A percentile compares a stretch with the other conserved stretches of the same genome.
These are phyloP conservation scores for Amblyteles armatorius DNA, from an alignment of 2,888 invertebrate genomes.

Conservation along the genomic window DNA sequence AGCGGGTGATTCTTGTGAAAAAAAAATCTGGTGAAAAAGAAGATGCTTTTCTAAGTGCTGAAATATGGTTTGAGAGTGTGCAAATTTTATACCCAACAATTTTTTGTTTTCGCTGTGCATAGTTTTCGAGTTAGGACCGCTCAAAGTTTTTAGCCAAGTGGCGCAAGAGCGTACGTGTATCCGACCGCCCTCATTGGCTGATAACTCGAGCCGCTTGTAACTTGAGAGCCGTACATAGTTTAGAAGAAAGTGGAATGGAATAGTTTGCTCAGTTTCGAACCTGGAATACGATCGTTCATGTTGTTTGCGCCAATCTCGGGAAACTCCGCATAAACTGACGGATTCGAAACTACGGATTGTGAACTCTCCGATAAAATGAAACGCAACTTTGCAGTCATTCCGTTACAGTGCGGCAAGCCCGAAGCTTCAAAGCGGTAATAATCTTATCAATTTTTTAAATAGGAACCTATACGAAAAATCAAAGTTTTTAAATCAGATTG, in stretches of 20 bases:
- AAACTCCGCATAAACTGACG: background rate
- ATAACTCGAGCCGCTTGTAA: background rate
- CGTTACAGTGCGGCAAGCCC: too few relatives aligned
- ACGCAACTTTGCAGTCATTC: too few relatives aligned
- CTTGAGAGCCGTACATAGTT: background rate
- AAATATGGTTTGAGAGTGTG: too few relatives aligned
- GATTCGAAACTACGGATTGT: background rate
- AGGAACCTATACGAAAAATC: background rate
- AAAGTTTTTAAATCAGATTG: background rate
- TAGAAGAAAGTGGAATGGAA: background rate
- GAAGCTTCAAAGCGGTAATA: too few relatives aligned
- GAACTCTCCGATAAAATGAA: background rate
- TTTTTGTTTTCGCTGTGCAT: background rate
- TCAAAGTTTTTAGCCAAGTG: background rate
- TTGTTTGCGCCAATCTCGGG: background rate
- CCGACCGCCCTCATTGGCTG: background rate
- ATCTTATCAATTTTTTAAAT: too few relatives aligned
- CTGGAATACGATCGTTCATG: background rate
- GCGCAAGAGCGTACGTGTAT: too few relatives aligned
- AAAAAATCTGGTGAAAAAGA: background rate
- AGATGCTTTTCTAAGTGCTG: too few relatives aligned
- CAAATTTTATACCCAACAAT: too few relatives aligned
- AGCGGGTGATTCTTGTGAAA: background rate
- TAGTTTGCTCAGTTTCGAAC: background rate
- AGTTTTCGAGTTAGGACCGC: background rate